Evolutionary conservation across 37 sponge, comb jelly and placozoan species (phyloP).

Genomic region (Beroe forskalii): DNA sequence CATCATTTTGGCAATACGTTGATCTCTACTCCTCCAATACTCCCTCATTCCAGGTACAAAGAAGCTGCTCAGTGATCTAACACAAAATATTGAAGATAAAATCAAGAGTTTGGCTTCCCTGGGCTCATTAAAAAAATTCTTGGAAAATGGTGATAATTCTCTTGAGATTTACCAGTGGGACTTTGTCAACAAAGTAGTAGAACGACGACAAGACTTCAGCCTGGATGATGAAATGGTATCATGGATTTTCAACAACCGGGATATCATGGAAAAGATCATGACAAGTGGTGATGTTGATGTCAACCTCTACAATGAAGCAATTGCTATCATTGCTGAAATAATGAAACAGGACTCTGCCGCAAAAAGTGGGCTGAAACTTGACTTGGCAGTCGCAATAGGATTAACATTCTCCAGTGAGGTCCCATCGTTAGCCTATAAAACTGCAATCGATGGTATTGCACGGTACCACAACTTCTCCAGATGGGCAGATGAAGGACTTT

Average conservation of each 20-base stretch:
- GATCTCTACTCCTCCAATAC: no score
- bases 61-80: not conserved
- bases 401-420: not conserved
- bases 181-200: not conserved
- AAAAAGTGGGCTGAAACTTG: not conserved
- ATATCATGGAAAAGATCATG: not conserved
- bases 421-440: not conserved
- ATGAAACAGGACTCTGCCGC: not conserved
- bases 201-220: not conserved
- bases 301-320: not conserved
- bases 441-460: not conserved
- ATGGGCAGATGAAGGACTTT: not conserved
- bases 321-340: not conserved
- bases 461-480: not conserved
- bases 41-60: not conserved
- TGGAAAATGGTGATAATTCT: not conserved
- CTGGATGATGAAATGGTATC: not conserved
- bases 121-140: not conserved
- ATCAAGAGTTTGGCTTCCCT: not conserved
- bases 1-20: no score
- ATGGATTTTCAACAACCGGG: not conserved
- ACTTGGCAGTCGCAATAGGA: not conserved
- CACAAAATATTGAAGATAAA: not conserved
- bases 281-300: conserved; percentile 1
- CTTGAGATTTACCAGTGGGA: not conserved